Base-by-base conservation (phyloP, 92 coral and sea anemone species). In the Palythoa grandiflora region DNA sequence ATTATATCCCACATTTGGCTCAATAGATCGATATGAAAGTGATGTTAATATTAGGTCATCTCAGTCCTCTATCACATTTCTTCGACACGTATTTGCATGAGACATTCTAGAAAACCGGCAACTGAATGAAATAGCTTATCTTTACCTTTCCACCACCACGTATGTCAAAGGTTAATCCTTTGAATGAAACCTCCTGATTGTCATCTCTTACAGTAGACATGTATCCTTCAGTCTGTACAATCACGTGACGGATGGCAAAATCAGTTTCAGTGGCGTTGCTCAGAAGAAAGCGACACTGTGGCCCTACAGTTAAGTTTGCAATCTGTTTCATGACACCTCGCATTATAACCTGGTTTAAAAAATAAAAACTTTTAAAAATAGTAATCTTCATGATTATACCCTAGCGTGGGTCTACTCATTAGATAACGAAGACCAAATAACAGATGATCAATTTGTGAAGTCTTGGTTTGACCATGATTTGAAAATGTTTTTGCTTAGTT, bases 111-210 rank as follows among this genome's bases (percentile, higher is more conserved):
- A 40, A 54, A 54, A 54, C 6, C 4, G 17, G 68, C 15, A 54
- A 52, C 66, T 78, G 37, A 2, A 44, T 37, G 16, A 73, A 17
- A 50, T n/a, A 20, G 3, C 16, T 16, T 57, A 55, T 20, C 70
- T 17, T 50, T 86, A 89, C 94, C 89, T 78, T 86, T 38, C 88
- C 94, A 37, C 94, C 94, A 60, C 94, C 94, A 16, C 94, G 92
- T 75, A 92, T 83, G 21, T 92, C 92, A 60, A 92, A 38, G 2
- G 94, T 89, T 15, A 83, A 77, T 6, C 94, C 94, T 13, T 59
- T 71, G 40, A 92, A 12, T 17, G 59, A 21, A 7, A 89, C 92
- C 2, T 79, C 61, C 57, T 61, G 80, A 44, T 66, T 60, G 73
- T 92, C 84, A 16, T 87, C 84, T 48, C 90, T 86, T 68, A 85